phyloP scores from a whole-genome alignment of 2,113 vertebrate species.

The Synodontis membranacea region DNA sequence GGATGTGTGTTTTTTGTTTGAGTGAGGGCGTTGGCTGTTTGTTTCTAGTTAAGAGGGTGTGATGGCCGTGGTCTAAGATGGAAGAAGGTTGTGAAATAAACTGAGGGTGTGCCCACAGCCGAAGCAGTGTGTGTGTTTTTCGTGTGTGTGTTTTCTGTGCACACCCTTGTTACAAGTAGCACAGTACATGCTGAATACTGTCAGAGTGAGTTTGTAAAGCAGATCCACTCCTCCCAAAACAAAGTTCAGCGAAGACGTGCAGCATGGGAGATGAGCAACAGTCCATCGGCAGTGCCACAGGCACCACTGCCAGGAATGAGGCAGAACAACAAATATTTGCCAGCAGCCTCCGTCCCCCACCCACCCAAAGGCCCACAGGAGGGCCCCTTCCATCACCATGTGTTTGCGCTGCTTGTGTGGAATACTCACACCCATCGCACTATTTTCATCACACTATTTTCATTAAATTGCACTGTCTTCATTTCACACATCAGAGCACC shows the following conservation, averaged over 20 bases:
- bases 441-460: conserved; percentile 59
- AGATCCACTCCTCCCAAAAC: conserved; percentile 29
- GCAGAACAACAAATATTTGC: conserved; percentile 54
- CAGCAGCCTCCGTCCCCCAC: conserved; percentile 18
- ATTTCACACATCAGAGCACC: conserved; percentile 60
- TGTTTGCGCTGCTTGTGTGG: conserved; percentile 45
- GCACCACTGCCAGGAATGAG: conserved; percentile 25
- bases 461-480: conserved; percentile 58
- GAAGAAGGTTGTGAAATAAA: conserved; percentile 69
- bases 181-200: conserved; percentile 6
- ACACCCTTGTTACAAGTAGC: conserved; percentile 55
- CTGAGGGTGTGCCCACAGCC: conserved; percentile 64
- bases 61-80: conserved; percentile 43
- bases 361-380: conserved; percentile 34
- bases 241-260: conserved; percentile 45
- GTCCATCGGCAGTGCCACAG: conserved; percentile 22
- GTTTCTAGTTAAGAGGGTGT: conserved; percentile 51
- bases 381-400: conserved; percentile 31
- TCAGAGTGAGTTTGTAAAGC: conserved; percentile 8
- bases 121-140: conserved; percentile 48
- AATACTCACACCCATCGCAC: conserved; percentile 44
- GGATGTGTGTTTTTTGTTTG: conserved; percentile 15
- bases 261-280: conserved; percentile 42
- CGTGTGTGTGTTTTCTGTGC: conserved; percentile 6
- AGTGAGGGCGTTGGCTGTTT: conserved; percentile 38